Evolutionary conservation across 2,888 invertebrate genomes (phyloP), one percentile per base, ranked within the genome.

Genomic region (Girardia tigrina): DNA sequence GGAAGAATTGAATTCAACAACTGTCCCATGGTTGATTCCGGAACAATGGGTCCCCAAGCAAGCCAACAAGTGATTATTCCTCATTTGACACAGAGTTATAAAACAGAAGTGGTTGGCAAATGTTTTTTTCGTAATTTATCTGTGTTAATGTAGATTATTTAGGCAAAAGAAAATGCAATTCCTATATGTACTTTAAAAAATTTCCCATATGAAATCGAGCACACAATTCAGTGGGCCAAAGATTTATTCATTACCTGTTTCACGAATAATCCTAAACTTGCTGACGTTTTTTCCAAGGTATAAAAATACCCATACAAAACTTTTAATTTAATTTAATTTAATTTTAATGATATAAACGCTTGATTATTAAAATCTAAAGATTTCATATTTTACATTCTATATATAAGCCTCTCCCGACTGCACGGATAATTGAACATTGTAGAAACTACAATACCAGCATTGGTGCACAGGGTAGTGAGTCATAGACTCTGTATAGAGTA

Each of bases 101-200:
- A 94, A 82, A 86, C 87, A 0, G 94, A 95, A 0, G 94, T 95
- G 77, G 76, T 76, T 0, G 92, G 93, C 56, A 94, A 95, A 85
- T 94, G 94, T n/a, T n/a, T n/a, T n/a, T n/a, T n/a, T n/a, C n/a
- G n/a, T n/a, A n/a, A n/a, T n/a, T n/a, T n/a, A n/a, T n/a, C n/a
- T n/a, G n/a, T n/a, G n/a, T n/a, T n/a, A n/a, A n/a, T n/a, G n/a
- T n/a, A n/a, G n/a, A n/a, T n/a, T n/a, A 12, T 36, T 56, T n/a
- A 56, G 56, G 97, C 98, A 0, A 97, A 97, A 0, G 97, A 98
- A 86, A 95, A 94, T 86, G 92, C 92, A 76, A 95, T 95, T 83
- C 95, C 97, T 0, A 94, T 95, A 81, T 97, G 97, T 84, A 97
- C 97, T 0, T 86, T 97, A 79, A 95, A 95, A 86, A 97, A 98